Conservation (phyloP, 1,140 invertebrate species). For the Temnothorax nylanderi region DNA sequence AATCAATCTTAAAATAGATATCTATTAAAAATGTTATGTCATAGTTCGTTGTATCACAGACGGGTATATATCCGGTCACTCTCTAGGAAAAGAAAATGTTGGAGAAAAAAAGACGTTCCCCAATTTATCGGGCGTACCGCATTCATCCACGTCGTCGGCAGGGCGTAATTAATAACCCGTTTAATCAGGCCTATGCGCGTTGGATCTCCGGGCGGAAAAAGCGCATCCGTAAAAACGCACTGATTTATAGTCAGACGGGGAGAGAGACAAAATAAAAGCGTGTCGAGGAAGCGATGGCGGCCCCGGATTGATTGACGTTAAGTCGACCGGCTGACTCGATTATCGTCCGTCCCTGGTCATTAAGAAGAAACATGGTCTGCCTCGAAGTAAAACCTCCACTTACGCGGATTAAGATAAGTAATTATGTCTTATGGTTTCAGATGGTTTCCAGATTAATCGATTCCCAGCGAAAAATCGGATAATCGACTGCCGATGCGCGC, state of each 20-base stretch:
- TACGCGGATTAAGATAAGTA: slow-evolving; percentile 73
- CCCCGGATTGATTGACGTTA: slow-evolving; percentile 78
- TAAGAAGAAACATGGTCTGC: slow-evolving; percentile 74
- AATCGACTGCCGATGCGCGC: slow-evolving; percentile 59
- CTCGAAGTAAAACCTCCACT: slow-evolving; percentile 31
- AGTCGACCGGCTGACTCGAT: slow-evolving; percentile 81
- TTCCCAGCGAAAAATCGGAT: slow-evolving; percentile 62
- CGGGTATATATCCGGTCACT: background rate
- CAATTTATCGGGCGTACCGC: slow-evolving; percentile 75
- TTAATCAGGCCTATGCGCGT: slow-evolving; percentile 79
- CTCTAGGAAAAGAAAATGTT: slow-evolving; percentile 63
- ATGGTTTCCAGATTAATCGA: slow-evolving; percentile 70
- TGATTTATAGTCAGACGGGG: slow-evolving; percentile 80
- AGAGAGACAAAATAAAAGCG: slow-evolving; percentile 55
- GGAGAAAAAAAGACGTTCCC: slow-evolving; percentile 71
- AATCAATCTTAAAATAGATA: background rate
- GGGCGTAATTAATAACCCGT: slow-evolving; percentile 82
- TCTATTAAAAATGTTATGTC: background rate
- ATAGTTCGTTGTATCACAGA: background rate
- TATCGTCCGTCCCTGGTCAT: slow-evolving; percentile 79
- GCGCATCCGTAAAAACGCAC: slow-evolving; percentile 75
- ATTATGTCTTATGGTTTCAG: slow-evolving; percentile 61
- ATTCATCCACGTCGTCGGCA: slow-evolving; percentile 79
- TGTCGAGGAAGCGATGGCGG: slow-evolving; percentile 44
- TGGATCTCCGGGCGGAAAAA: slow-evolving; percentile 74